Evolutionary conservation across 92 coral and sea anemone genomes (phyloP).

Genomic region (Zoanthus sociatus): DNA sequence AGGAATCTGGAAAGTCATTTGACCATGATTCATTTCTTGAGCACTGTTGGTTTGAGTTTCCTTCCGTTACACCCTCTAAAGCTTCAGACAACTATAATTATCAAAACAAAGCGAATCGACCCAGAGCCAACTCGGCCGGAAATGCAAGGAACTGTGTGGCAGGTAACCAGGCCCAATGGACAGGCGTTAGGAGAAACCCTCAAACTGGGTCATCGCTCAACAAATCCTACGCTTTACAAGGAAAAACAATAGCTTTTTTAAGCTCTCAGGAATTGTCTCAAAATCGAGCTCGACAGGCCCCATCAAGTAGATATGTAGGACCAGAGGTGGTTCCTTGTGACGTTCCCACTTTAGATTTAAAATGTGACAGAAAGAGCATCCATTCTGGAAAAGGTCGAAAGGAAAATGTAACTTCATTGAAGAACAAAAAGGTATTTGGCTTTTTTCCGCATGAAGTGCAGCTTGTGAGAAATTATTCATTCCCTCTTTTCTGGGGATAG

Average conservation of each 20-base stretch:
- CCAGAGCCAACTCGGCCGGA: constrained; percentile 43
- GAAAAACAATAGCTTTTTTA: constrained; percentile 74
- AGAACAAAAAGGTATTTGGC: constrained; percentile 11
- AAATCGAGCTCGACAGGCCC: constrained; percentile 35
- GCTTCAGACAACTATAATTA: constrained; percentile 6
- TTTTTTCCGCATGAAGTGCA: background rate
- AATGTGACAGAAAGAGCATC: background rate
- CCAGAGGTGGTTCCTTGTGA: background rate
- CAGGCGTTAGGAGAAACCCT: constrained; percentile 54
- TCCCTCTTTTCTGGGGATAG: too few relatives aligned
- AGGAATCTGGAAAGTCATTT: background rate
- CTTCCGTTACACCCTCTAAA: constrained; percentile 46
- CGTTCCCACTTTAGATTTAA: background rate
- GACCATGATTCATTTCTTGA: constrained; percentile 43
- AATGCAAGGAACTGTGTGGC: constrained; percentile 5
- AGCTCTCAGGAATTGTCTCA: constrained; percentile 72
- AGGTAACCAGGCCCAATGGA: constrained; percentile 48
- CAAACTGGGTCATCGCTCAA: constrained; percentile 51
- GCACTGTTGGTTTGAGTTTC: constrained; percentile 80
- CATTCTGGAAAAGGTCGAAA: background rate
- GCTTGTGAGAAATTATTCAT: too few relatives aligned
- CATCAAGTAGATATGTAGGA: constrained; percentile 18
- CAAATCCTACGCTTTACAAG: constrained; percentile 62
- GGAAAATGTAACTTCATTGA: background rate
- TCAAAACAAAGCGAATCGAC: constrained; percentile 1